Evolutionary conservation across 2,888 invertebrate species (phyloP), one percentile per base, ranked within the genome.

Genomic region (Rotaria magnacalcarata): DNA sequence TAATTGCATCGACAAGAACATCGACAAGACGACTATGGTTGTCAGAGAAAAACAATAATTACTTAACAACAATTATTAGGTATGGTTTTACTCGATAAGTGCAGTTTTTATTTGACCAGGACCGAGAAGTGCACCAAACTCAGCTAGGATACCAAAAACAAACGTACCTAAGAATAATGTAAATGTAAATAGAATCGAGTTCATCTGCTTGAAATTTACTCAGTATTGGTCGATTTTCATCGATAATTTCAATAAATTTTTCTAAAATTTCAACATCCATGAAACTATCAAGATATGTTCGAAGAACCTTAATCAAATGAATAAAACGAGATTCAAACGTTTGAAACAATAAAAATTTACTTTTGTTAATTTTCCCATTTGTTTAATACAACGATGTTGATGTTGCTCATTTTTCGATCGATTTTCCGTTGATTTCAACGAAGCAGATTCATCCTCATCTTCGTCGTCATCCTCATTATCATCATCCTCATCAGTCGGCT

Each of bases 341-440:
- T 34, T 34, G 34, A 34, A 34, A 34, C 34, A 34, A 34, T 34
- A 34, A 34, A 24, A 7, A 43, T 24, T 80, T 80, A 80, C 80
- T 80, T 80, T 80, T 6, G 80, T n/a, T 47, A 80, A 80, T n/a
- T 80, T 80, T 80, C 80, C 80, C 43, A 80, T 80, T 80, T 80
- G 80, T 80, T 47, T 43, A n/a, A 80, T 80, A 80, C 47, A 43
- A 24, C 80, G 80, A 80, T 47, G 80, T 80, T 80, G 47, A 80
- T 14, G 24, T 80, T 80, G 80, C 24, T 80, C 24, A 80, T 80
- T 47, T 43, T 80, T 14, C 47, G 10, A n/a, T 21, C 80, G 47
- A 47, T 11, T 24, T 27, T 67, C 16, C 4, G 67, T 41, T 41
- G 34, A 34, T 19, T 11, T 34, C 10, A 19, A 67, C 4, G 67